These are phyloP conservation scores for Strigamia maritima DNA, from an alignment of 2,888 invertebrate genomes.

Conservation along the genomic window DNA sequence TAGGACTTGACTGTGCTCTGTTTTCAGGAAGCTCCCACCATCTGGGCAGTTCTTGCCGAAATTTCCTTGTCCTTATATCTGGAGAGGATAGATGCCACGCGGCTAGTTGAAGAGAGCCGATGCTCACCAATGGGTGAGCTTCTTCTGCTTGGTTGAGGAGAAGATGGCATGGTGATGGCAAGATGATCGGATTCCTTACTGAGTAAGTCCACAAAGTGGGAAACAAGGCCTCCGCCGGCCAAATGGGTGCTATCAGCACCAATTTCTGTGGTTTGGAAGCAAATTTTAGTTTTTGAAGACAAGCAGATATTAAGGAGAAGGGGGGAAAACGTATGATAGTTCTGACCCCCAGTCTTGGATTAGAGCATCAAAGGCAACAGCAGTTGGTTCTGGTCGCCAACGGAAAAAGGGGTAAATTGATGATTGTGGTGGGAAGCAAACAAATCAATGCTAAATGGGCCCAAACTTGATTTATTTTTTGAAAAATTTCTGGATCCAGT, in stretches of 20 bases:
- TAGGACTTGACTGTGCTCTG: too few species aligned
- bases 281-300: background rate
- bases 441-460: background rate
- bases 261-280: background rate
- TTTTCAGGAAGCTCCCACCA: background rate
- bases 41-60: background rate
- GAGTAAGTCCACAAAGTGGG: background rate
- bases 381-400: background rate
- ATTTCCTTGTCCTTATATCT: background rate
- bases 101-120: background rate
- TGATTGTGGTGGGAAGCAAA: background rate
- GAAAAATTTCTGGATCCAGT: background rate
- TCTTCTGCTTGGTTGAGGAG: too few species aligned
- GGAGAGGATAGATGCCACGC: background rate
- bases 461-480: background rate
- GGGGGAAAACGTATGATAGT: background rate
- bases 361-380: background rate
- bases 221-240: background rate
- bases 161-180: too few species aligned
- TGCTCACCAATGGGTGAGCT: too few species aligned
- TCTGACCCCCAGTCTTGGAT: background rate
- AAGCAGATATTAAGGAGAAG: background rate
- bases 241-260: background rate
- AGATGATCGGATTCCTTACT: background rate
- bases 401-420: background rate